Evolutionary conservation across 2,888 invertebrate genomes (phyloP).

Genomic region (Drosophila neutralis): DNA sequence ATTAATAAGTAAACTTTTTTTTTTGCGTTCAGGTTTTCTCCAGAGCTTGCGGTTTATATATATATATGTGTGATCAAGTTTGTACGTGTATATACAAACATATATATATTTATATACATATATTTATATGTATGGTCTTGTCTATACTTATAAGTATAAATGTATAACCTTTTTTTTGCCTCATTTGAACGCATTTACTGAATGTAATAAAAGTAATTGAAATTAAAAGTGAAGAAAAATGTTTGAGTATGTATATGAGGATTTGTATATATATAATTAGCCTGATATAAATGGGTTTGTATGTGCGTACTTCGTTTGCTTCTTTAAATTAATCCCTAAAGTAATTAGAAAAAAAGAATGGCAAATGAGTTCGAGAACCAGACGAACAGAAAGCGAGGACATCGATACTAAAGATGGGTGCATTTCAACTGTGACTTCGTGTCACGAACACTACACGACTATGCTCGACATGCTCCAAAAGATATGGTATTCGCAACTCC

Average conservation of each 20-base stretch:
- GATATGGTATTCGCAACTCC: not conserved
- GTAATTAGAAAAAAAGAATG: constrained; percentile 74
- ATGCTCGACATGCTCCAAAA: not conserved
- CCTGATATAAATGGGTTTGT: constrained; percentile 31
- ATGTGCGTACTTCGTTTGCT: constrained; percentile 61
- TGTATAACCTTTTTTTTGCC: constrained; percentile 52
- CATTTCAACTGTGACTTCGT: not conserved
- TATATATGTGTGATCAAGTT: constrained; percentile 6
- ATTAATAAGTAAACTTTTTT: constrained; percentile 82
- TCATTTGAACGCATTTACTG: constrained; percentile 69
- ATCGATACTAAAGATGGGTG: constrained; percentile 13
- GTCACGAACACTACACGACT: not conserved
- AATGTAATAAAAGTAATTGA: constrained; percentile 81
- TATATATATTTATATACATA: not conserved
- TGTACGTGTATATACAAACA: constrained; percentile 16
- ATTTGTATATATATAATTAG: constrained; percentile 53
- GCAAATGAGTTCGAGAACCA: constrained; percentile 74
- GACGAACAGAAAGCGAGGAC: constrained; percentile 2
- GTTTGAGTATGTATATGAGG: constrained; percentile 30
- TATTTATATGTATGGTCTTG: constrained; percentile 12
- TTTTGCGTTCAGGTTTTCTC: constrained; percentile 58
- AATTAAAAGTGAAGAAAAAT: constrained; percentile 82
- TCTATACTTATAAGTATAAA: constrained; percentile 6
- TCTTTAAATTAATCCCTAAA: constrained; percentile 80
- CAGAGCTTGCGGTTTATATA: constrained; percentile 18